Conservation (phyloP, 2,113 vertebrate genomes). For the Ochotona princeps region DNA sequence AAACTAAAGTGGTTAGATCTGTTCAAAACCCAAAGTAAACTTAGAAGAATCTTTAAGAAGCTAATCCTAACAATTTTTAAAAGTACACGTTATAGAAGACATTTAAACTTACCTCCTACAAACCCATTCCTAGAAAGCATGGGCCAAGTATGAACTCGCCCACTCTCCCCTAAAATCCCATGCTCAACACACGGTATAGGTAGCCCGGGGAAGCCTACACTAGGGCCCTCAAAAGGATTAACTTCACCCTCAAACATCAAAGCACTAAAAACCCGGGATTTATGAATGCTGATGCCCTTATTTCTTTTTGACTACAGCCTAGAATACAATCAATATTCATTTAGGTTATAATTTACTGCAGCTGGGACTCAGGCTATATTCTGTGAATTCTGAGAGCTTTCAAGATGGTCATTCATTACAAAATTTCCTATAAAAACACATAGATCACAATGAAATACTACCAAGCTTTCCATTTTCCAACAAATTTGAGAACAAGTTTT, state of each 20-base stretch:
- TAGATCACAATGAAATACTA: slow-evolving; percentile 41
- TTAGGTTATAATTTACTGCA: slow-evolving; percentile 64
- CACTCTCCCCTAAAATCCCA: neutral
- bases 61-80: neutral
- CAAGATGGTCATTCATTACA: slow-evolving; percentile 53
- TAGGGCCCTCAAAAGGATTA: neutral
- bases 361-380: neutral
- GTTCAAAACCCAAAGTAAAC: slow-evolving; percentile 55
- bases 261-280: slow-evolving; percentile 51
- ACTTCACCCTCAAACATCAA: slow-evolving; percentile 46
- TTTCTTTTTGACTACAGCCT: slow-evolving; percentile 58
- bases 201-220: neutral
- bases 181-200: neutral
- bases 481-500: slow-evolving; percentile 56
- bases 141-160: neutral
- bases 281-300: slow-evolving; percentile 33
- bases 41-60: slow-evolving; percentile 49
- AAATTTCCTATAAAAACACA: slow-evolving; percentile 63
- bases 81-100: slow-evolving; percentile 33
- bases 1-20: slow-evolving; percentile 1
- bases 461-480: slow-evolving; percentile 61
- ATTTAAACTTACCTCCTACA: slow-evolving; percentile 14
- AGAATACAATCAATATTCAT: slow-evolving; percentile 62
- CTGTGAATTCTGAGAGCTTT: slow-evolving; percentile 62
- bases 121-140: slow-evolving; percentile 24